Conservation (phyloP, 2,113 vertebrate species). For the Dasyprocta punctata region DNA sequence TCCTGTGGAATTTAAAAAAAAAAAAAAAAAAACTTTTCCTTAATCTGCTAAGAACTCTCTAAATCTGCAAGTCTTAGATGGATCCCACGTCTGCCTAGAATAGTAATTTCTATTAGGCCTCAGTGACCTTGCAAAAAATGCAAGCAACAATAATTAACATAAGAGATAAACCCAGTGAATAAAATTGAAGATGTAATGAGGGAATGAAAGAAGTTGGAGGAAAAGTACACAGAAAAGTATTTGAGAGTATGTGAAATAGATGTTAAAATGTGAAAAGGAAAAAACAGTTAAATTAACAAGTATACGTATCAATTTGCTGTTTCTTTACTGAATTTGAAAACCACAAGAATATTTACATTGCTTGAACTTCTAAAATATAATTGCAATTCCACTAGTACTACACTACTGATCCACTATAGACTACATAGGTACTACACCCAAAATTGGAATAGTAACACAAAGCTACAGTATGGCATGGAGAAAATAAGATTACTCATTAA, state of each 20-base stretch:
- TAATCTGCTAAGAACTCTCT: background rate
- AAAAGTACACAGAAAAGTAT: background rate
- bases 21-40: background rate
- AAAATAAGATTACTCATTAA: background rate
- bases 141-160: background rate
- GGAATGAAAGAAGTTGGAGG: background rate
- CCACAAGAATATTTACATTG: background rate
- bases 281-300: background rate
- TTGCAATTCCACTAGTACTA: background rate
- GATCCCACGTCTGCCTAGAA: background rate
- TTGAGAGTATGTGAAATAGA: background rate
- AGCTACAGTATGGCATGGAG: background rate
- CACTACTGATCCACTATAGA: background rate
- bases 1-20: background rate
- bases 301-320: background rate
- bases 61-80: background rate
- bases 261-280: background rate
- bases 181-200: background rate
- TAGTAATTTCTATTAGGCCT: background rate
- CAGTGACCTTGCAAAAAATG: background rate
- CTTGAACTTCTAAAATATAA: background rate
- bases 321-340: background rate
- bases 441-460: background rate
- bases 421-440: background rate
- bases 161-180: background rate